phyloP scores from a whole-genome alignment of 2,113 vertebrate genomes.

The Tympanuchus pallidicinctus region DNA sequence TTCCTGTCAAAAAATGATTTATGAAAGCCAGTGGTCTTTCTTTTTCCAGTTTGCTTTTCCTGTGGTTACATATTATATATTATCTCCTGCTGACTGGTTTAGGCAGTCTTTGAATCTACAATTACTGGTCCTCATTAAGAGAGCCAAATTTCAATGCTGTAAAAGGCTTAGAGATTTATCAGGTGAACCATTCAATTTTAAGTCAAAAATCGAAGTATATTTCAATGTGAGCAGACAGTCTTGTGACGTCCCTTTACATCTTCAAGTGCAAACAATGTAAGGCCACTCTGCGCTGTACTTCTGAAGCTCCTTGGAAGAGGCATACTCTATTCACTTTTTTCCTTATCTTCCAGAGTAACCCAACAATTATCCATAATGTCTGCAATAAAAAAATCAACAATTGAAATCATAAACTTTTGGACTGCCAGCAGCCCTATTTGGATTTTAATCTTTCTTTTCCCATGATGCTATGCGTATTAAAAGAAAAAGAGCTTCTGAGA shows the following conservation, averaged over 20 bases:
- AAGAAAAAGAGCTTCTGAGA: neutral
- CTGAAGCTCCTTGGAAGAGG: neutral
- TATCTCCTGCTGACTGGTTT: slow-evolving; percentile 63
- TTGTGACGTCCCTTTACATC: neutral
- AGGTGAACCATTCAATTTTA: neutral
- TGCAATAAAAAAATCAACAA: neutral
- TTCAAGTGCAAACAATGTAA: neutral
- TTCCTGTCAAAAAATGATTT: slow-evolving; percentile 74
- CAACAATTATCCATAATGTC: neutral
- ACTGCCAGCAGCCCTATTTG: neutral
- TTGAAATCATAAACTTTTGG: neutral
- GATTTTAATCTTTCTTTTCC: neutral
- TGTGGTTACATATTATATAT: slow-evolving; percentile 64
- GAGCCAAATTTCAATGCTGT: neutral
- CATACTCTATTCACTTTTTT: neutral
- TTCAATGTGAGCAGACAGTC: neutral
- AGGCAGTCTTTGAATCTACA: slow-evolving; percentile 56
- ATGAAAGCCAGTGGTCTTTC: slow-evolving; percentile 66
- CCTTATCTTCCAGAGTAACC: neutral
- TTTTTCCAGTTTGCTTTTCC: slow-evolving; percentile 69
- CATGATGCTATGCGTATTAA: neutral
- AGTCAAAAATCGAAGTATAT: neutral
- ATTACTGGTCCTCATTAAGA: slow-evolving; percentile 45
- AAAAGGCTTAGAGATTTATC: slow-evolving; percentile 11
- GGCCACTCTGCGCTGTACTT: neutral